phyloP scores from a whole-genome alignment of 2,113 vertebrate genomes.

The Hyperopisus bebe region DNA sequence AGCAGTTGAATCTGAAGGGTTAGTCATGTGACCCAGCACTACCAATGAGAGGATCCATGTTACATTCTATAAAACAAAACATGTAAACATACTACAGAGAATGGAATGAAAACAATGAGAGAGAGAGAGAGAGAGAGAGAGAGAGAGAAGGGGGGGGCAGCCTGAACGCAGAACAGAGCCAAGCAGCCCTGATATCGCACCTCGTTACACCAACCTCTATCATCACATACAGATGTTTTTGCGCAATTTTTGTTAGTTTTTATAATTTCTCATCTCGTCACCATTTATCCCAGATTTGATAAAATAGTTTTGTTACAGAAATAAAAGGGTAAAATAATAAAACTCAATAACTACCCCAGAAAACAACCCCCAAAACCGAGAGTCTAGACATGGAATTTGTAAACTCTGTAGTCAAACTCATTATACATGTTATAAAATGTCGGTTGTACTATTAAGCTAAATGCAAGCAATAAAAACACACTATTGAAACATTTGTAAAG shows the following conservation, averaged over 20 bases:
- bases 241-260: background rate
- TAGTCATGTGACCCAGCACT: background rate
- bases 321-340: background rate
- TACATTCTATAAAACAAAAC: background rate
- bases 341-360: background rate
- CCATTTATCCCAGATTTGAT: no score
- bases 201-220: background rate
- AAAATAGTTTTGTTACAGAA: background rate
- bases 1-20: background rate
- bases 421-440: background rate
- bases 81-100: background rate
- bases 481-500: no score
- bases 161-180: background rate
- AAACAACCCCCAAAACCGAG: background rate
- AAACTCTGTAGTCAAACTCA: background rate
- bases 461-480: no score
- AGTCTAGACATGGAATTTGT: background rate
- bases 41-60: background rate
- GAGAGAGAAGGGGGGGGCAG: background rate
- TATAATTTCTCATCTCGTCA: background rate
- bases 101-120: background rate
- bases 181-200: background rate
- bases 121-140: no score
- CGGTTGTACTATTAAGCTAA: no score
- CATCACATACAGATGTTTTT: background rate